A percentile compares a stretch with the other conserved stretches of the same genome.
These are phyloP conservation scores for Chaitophorus viminalis DNA, from an alignment of 2,888 invertebrate genomes.

Conservation along the genomic window DNA sequence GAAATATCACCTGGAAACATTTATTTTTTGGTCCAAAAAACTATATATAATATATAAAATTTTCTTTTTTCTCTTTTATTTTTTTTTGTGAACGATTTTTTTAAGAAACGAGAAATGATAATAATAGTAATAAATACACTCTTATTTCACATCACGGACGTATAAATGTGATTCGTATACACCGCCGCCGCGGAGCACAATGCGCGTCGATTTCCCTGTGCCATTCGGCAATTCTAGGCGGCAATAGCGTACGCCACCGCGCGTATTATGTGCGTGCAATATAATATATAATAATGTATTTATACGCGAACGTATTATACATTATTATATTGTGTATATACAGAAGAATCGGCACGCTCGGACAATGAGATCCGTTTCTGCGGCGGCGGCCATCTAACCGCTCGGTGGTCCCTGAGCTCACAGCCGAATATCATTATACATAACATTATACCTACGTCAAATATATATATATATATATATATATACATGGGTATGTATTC, in stretches of 20 bases:
- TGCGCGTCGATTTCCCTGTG: constrained; percentile 11
- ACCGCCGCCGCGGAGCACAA: constrained; percentile 6
- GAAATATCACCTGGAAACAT: background rate
- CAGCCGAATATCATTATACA: background rate
- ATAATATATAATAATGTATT: background rate
- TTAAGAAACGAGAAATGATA: constrained; percentile 26
- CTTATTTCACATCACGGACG: constrained; percentile 24
- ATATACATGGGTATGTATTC: too few relatives aligned
- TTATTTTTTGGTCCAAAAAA: constrained; percentile 14
- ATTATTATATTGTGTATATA: background rate
- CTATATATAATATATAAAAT: background rate
- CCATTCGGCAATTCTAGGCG: constrained; percentile 38
- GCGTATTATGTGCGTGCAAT: background rate
- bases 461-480: background rate
- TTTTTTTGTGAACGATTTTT: constrained; percentile 23
- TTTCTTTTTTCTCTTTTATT: constrained; percentile 15
- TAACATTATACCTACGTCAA: too few relatives aligned
- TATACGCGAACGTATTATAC: background rate
- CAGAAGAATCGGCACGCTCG: constrained; percentile 44
- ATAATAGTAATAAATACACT: constrained; percentile 12
- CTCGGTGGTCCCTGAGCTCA: constrained; percentile 50
- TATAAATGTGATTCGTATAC: constrained; percentile 5
- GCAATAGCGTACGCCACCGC: too few relatives aligned
- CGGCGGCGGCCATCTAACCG: constrained; percentile 22
- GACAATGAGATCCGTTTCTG: constrained; percentile 54